phyloP scores from a whole-genome alignment of 1,140 invertebrate species.

The Telenomus remus region DNA sequence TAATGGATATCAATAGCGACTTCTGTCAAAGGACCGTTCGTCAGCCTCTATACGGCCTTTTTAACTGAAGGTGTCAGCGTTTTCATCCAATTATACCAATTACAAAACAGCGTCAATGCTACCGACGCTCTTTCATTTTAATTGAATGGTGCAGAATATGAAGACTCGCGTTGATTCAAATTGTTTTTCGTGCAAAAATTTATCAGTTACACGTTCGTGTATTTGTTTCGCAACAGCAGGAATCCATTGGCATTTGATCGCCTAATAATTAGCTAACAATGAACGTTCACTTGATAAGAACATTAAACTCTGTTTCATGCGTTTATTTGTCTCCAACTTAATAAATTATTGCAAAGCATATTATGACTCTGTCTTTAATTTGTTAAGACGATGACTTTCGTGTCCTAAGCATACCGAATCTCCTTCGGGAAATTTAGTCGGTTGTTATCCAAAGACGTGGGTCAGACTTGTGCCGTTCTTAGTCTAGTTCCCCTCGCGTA shows the following conservation, averaged over 20 bases:
- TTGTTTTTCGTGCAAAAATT: constrained; percentile 30
- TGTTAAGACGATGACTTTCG: not conserved
- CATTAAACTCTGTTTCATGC: too few relatives aligned
- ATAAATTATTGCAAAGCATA: constrained; percentile 35
- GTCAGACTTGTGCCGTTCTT: constrained; percentile 1
- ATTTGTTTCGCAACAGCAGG: constrained; percentile 9
- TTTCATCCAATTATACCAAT: constrained; percentile 58
- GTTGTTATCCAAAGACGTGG: constrained; percentile 22
- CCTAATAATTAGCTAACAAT: too few relatives aligned
- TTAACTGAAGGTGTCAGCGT: constrained; percentile 51
- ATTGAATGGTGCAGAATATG: constrained; percentile 34
- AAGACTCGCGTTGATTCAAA: constrained; percentile 35
- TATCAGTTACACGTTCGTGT: constrained; percentile 26
- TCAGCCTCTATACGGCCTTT: constrained; percentile 35
- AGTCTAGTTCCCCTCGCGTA: constrained; percentile 7
- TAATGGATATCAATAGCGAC: constrained; percentile 49
- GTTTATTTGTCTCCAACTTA: too few relatives aligned
- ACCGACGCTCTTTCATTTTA: constrained; percentile 45
- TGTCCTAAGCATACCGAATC: constrained; percentile 14
- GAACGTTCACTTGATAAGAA: too few relatives aligned
- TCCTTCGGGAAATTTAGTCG: constrained; percentile 49
- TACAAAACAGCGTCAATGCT: constrained; percentile 45
- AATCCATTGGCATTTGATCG: constrained; percentile 27
- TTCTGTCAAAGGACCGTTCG: constrained; percentile 48
- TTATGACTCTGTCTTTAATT: too few relatives aligned